Percentiles rank a stretch among this genome's conserved stretches.
phyloP scores from a whole-genome alignment of 2,888 invertebrate species.

The Carterocephalus palaemon region DNA sequence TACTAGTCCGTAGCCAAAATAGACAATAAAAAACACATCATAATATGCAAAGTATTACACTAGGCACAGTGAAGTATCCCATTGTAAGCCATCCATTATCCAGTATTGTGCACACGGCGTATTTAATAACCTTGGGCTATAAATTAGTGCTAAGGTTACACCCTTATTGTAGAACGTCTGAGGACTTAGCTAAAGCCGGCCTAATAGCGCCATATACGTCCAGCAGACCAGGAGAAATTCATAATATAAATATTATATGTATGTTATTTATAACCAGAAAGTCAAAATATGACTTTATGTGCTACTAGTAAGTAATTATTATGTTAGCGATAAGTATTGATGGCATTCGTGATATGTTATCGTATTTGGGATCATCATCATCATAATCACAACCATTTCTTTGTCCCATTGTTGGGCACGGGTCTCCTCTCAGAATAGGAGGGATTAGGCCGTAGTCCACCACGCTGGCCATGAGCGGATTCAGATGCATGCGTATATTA shows the following conservation, averaged over 20 bases:
- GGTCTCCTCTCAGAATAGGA: too few relatives aligned
- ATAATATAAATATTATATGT: slow-evolving; percentile 1
- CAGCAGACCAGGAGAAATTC: slow-evolving; percentile 1
- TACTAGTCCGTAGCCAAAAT: neutral
- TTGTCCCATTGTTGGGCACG: too few relatives aligned
- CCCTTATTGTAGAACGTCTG: slow-evolving; percentile 27
- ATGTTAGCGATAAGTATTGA: too few relatives aligned
- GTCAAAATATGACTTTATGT: too few relatives aligned
- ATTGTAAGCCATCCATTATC: slow-evolving; percentile 26
- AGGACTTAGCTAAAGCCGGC: slow-evolving; percentile 21
- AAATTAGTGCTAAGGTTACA: slow-evolving; percentile 42
- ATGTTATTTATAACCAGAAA: neutral
- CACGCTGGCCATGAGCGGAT: too few relatives aligned
- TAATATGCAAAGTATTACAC: neutral
- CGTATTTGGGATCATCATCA: too few relatives aligned
- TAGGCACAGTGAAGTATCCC: slow-evolving; percentile 1
- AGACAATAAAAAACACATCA: neutral
- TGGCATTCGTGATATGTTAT: too few relatives aligned
- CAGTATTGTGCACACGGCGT: slow-evolving; percentile 36
- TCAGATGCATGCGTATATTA: too few relatives aligned
- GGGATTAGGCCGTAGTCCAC: too few relatives aligned
- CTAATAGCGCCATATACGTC: slow-evolving; percentile 22
- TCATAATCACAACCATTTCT: too few relatives aligned
- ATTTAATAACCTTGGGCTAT: slow-evolving; percentile 48
- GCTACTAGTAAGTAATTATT: too few relatives aligned